phyloP scores from a whole-genome alignment of 2,113 vertebrate genomes.

The Antigone vipio region DNA sequence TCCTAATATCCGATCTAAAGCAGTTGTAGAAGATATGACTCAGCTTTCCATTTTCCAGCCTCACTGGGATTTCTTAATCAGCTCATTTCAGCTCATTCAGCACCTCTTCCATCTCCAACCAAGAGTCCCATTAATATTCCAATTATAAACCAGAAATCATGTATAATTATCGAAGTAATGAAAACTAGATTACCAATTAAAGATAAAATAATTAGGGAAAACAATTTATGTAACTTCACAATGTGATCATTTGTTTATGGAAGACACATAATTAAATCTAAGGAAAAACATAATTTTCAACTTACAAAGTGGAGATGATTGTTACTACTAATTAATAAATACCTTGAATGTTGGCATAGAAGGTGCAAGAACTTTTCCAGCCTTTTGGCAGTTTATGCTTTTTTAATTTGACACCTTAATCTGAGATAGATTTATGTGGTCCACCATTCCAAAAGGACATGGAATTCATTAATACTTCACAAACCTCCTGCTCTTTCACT shows the following conservation, averaged over 20 bases:
- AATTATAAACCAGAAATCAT: background rate
- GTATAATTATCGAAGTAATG: background rate
- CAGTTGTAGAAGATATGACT: background rate
- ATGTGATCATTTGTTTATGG: background rate
- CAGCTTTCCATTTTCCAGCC: background rate
- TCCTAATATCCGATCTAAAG: too few species aligned
- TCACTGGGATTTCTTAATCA: background rate
- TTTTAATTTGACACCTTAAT: background rate
- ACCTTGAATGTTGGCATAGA: background rate
- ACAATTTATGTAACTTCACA: background rate
- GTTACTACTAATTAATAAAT: background rate
- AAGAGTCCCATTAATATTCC: background rate
- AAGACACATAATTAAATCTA: background rate
- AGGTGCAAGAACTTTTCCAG: background rate
- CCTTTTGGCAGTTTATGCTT: background rate
- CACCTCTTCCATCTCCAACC: background rate
- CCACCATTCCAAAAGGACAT: background rate
- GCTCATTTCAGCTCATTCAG: background rate
- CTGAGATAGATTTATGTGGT: background rate
- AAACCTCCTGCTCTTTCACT: background rate
- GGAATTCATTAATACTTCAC: background rate
- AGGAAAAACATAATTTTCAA: background rate
- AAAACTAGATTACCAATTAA: background rate
- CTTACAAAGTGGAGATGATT: background rate
- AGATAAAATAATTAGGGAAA: background rate